These are phyloP conservation scores for Andinoacara biseriatus DNA, from an alignment of 2,113 vertebrate genomes.

Conservation along the genomic window DNA sequence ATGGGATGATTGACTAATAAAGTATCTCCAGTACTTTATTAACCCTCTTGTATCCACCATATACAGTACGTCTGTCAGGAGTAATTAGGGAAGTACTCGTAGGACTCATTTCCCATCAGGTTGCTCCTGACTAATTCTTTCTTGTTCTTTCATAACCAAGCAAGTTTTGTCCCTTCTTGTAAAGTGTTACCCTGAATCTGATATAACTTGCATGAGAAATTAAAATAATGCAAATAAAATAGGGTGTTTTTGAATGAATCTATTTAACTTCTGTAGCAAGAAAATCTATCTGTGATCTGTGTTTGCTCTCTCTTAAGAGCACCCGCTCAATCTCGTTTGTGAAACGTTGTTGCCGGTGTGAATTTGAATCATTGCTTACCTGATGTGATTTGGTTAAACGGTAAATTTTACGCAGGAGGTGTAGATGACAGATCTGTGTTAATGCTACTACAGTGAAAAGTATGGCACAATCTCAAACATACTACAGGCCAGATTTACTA, in stretches of 20 bases:
- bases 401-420: neutral
- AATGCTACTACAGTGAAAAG: neutral
- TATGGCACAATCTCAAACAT: fast-evolving
- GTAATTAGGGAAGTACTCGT: neutral
- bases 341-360: neutral
- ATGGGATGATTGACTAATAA: neutral
- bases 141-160: neutral
- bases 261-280: no score
- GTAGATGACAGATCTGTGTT: neutral
- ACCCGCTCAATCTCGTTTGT: neutral
- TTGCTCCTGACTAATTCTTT: neutral
- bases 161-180: neutral
- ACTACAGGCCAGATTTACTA: neutral
- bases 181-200: no score
- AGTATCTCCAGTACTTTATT: neutral
- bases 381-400: fast-evolving
- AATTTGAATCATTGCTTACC: neutral
- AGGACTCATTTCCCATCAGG: neutral
- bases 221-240: no score
- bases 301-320: neutral
- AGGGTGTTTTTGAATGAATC: no score
- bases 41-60: no score
- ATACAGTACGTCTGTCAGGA: neutral
- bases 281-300: neutral
- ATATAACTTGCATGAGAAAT: no score